phyloP scores from a whole-genome alignment of 2,113 vertebrate species.

The Cyprinodon variegatus region DNA sequence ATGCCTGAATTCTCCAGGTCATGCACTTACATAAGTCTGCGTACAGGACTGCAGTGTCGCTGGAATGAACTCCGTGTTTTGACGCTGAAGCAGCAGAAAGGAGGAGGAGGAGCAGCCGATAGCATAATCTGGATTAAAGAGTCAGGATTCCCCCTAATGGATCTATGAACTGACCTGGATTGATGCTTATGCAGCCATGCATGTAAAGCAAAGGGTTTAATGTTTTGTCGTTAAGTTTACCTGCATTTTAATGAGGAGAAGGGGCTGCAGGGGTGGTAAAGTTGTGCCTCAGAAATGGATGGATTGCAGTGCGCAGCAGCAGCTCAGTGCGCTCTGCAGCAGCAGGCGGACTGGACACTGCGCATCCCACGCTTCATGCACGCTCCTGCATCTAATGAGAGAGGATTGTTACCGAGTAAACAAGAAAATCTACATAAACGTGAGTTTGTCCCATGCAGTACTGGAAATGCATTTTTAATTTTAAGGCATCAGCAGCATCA shows the following conservation, averaged over 20 bases:
- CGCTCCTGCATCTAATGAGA: slow-evolving; percentile 8
- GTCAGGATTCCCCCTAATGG: slow-evolving; percentile 57
- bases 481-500: no score
- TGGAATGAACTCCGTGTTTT: slow-evolving; percentile 37
- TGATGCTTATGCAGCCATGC: slow-evolving; percentile 15
- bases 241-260: not conserved
- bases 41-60: slow-evolving; percentile 43
- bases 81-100: slow-evolving; percentile 27
- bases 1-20: slow-evolving; percentile 9
- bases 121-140: slow-evolving; percentile 74
- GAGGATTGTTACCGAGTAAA: not conserved
- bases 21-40: slow-evolving; percentile 58
- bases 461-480: no score
- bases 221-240: not conserved
- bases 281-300: slow-evolving; percentile 11
- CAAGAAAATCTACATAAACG: slow-evolving; percentile 24
- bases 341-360: slow-evolving; percentile 47
- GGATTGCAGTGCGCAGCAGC: slow-evolving; percentile 4
- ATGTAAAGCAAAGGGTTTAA: not conserved
- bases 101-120: slow-evolving; percentile 32
- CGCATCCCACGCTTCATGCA: slow-evolving; percentile 30
- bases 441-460: slow-evolving; percentile 15
- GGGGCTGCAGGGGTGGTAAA: not conserved
- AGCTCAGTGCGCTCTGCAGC: slow-evolving; percentile 52
- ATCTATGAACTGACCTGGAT: slow-evolving; percentile 45